phyloP scores from a whole-genome alignment of 2,888 invertebrate genomes.

The Dascillus cervinus region DNA sequence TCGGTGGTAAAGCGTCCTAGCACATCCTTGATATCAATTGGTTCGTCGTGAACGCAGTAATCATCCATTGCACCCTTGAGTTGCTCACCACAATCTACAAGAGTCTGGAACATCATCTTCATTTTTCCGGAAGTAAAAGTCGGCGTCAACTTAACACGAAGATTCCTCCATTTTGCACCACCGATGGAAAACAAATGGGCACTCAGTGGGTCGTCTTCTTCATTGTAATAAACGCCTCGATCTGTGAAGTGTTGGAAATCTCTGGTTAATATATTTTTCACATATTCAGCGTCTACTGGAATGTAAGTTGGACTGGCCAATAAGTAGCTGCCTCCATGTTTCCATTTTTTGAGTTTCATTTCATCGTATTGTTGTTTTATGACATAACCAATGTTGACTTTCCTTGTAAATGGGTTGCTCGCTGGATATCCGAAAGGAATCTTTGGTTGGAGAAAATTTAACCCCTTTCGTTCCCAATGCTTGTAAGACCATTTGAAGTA shows the following conservation, averaged over 20 bases:
- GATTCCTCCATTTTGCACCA: no score
- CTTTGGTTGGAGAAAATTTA: conserved; percentile 1
- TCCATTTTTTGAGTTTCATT: no score
- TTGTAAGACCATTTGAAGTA: background rate
- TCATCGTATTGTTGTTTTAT: no score
- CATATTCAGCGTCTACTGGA: no score
- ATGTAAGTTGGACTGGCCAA: no score
- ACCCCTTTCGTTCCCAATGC: conserved; percentile 3
- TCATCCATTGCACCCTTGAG: conserved; percentile 8
- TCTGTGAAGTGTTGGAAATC: conserved; percentile 54
- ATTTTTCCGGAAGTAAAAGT: conserved; percentile 37
- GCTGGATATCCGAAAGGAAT: no score
- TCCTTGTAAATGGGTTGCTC: no score
- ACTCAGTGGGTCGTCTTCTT: conserved; percentile 48
- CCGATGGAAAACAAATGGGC: conserved; percentile 50
- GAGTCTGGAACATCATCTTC: conserved; percentile 52
- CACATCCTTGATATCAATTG: conserved; percentile 35
- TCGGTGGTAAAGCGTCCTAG: conserved; percentile 50
- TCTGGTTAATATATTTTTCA: conserved; percentile 43
- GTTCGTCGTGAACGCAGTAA: conserved; percentile 2
- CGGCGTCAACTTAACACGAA: conserved; percentile 12
- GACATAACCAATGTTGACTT: no score
- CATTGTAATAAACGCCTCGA: conserved; percentile 50
- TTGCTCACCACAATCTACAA: conserved; percentile 37
- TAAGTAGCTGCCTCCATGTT: no score